Evolutionary conservation across 2,888 invertebrate genomes (phyloP).

Genomic region (Ptychoptera contaminata): DNA sequence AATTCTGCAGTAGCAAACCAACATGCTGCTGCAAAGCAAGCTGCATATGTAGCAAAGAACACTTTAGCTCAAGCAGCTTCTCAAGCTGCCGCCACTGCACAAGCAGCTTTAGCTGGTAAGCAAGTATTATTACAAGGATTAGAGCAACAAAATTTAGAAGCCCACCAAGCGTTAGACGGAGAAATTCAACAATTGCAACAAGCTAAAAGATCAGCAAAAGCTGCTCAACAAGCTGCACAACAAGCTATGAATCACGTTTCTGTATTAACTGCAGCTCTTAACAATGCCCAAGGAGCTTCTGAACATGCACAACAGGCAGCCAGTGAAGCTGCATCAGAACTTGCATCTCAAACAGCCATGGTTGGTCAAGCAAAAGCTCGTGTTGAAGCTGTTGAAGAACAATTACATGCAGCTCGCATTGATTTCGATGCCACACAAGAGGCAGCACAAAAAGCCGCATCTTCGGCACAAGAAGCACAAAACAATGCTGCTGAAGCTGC

Average conservation of each 20-base stretch:
- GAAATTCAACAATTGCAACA: slow-evolving; percentile 55
- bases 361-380: slow-evolving; percentile 52
- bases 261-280: slow-evolving; percentile 53
- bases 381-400: slow-evolving; percentile 44
- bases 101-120: slow-evolving; percentile 44
- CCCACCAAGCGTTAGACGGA: slow-evolving; percentile 46
- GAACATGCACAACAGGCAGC: slow-evolving; percentile 55
- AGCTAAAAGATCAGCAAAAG: slow-evolving; percentile 48
- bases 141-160: slow-evolving; percentile 52
- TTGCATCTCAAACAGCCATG: slow-evolving; percentile 57
- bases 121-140: slow-evolving; percentile 43
- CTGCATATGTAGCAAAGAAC: slow-evolving; percentile 45
- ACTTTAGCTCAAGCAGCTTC: slow-evolving; percentile 55
- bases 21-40: slow-evolving; percentile 52
- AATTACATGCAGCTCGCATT: slow-evolving; percentile 45
- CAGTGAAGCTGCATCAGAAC: slow-evolving; percentile 50
- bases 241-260: slow-evolving; percentile 48
- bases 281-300: slow-evolving; percentile 53
- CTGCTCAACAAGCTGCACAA: slow-evolving; percentile 47
- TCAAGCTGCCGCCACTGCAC: slow-evolving; percentile 44
- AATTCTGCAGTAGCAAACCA: slow-evolving; percentile 49
- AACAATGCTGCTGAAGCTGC: slow-evolving; percentile 55
- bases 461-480: slow-evolving; percentile 49
- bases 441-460: slow-evolving; percentile 47
- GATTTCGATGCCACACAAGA: slow-evolving; percentile 55